Evolutionary conservation across 2,113 vertebrate genomes (phyloP).

Genomic region (Carettochelys insculpta): DNA sequence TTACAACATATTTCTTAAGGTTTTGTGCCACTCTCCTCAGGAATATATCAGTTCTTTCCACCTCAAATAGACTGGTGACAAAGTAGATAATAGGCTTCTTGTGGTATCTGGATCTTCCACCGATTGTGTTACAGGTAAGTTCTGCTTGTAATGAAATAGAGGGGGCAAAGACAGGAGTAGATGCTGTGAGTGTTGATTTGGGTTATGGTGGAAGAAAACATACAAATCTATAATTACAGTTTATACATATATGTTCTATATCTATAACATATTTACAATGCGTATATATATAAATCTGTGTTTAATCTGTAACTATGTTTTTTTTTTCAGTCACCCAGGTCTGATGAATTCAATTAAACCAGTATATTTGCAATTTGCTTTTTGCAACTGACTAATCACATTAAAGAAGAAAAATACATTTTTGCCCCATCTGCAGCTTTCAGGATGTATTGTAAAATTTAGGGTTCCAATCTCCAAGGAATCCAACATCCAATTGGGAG

Average conservation of each 20-base stretch:
- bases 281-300: too few relatives aligned
- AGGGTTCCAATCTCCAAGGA: fast-evolving
- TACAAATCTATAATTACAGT: neutral
- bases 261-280: neutral
- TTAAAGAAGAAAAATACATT: neutral
- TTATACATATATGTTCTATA: neutral
- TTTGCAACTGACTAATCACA: neutral
- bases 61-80: neutral
- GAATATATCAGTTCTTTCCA: neutral
- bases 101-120: neutral
- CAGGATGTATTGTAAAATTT: neutral
- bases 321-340: neutral
- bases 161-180: neutral
- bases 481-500: fast-evolving
- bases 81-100: neutral
- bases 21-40: neutral
- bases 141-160: neutral
- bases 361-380: neutral
- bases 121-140: neutral
- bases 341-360: neutral
- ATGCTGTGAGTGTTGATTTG: neutral
- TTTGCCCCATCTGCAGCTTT: neutral
- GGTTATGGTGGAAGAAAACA: neutral
- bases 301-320: neutral
- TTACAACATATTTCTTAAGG: neutral